phyloP scores from a whole-genome alignment of 2,113 vertebrate species.

The Plecotus auritus region DNA sequence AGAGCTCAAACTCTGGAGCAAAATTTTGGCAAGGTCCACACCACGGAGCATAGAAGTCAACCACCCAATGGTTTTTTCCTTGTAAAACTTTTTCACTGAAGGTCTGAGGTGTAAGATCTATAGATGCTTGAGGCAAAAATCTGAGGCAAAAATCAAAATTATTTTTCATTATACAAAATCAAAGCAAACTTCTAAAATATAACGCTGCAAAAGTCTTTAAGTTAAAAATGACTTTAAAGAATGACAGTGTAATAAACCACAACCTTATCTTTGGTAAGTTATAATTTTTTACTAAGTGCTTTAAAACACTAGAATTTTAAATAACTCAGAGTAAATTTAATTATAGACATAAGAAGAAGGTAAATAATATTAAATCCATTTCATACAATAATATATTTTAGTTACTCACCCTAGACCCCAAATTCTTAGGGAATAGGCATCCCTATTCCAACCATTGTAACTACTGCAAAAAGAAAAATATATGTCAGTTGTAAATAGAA shows the following conservation, averaged over 20 bases:
- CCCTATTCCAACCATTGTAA: slow-evolving; percentile 94
- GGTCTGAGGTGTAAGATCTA: slow-evolving; percentile 90
- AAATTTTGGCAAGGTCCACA: slow-evolving; percentile 97
- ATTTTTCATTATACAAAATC: slow-evolving; percentile 3
- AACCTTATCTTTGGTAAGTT: not conserved
- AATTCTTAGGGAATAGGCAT: slow-evolving; percentile 89
- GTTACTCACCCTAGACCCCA: slow-evolving; percentile 92
- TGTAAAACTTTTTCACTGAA: slow-evolving; percentile 89
- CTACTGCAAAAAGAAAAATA: slow-evolving; percentile 81
- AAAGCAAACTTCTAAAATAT: slow-evolving; percentile 19
- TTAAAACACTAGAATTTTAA: not conserved
- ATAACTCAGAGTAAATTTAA: slow-evolving; percentile 24
- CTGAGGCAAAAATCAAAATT: slow-evolving; percentile 76
- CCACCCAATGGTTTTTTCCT: slow-evolving; percentile 92
- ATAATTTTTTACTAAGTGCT: not conserved
- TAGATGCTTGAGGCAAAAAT: slow-evolving; percentile 87
- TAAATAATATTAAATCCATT: not conserved
- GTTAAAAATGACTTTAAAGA: slow-evolving; percentile 13
- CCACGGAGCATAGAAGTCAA: slow-evolving; percentile 98
- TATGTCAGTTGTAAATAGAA: not conserved
- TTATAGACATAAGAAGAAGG: not conserved
- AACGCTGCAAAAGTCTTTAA: not conserved
- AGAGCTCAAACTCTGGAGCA: slow-evolving; percentile 94
- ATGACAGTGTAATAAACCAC: slow-evolving; percentile 1
- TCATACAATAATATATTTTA: not conserved